Evolutionary conservation across 1,140 invertebrate species (phyloP).

Genomic region (Heliconius congener): DNA sequence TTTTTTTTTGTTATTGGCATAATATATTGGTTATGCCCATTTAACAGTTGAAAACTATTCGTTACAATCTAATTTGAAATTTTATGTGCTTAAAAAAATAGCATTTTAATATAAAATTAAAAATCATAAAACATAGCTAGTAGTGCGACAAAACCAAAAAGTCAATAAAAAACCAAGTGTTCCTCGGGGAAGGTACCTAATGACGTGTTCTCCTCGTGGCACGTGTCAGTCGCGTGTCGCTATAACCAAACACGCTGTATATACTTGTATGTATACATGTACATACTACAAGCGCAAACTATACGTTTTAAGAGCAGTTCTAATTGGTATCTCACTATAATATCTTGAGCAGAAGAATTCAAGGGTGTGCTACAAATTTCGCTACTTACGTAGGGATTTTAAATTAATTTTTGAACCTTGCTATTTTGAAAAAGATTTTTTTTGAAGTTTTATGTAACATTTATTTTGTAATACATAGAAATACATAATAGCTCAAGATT

Average conservation of each 20-base stretch:
- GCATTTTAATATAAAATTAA: background rate
- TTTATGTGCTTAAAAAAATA: background rate
- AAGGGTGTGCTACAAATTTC: constrained; percentile 5
- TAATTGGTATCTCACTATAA: constrained; percentile 33
- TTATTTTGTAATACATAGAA: too few relatives aligned
- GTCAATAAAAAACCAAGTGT: constrained; percentile 46
- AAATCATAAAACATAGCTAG: background rate
- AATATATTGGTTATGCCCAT: too few relatives aligned
- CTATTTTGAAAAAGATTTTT: too few relatives aligned
- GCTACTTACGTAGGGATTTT: background rate
- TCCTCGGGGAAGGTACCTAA: constrained; percentile 69
- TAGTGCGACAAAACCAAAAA: constrained; percentile 47
- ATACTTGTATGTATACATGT: constrained; percentile 18
- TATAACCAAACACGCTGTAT: constrained; percentile 58
- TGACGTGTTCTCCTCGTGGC: constrained; percentile 65
- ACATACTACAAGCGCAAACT: constrained; percentile 19
- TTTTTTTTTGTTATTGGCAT: too few relatives aligned
- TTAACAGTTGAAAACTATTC: too few relatives aligned
- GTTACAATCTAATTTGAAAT: background rate
- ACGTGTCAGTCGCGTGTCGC: constrained; percentile 67
- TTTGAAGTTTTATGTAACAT: too few relatives aligned
- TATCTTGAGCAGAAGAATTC: constrained; percentile 19
- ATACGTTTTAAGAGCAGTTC: constrained; percentile 36
- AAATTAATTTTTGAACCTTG: background rate
- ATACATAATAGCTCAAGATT: too few relatives aligned